Base-by-base conservation (phyloP, 2,888 invertebrate species). In the Cataglyphis cursor region DNA sequence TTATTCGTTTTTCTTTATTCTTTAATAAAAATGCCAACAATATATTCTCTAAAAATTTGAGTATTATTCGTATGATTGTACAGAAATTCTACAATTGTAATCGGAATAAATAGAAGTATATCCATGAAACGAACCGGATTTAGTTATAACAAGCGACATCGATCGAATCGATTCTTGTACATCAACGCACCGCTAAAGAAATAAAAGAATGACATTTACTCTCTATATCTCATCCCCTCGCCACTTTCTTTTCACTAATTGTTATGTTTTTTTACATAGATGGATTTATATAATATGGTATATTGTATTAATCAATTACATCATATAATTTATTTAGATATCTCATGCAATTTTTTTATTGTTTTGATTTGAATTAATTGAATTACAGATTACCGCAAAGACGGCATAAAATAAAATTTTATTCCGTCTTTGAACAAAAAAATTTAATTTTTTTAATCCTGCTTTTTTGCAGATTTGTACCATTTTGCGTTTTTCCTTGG, bases 301-400 rank as follows among this genome's bases (percentile, higher is more conserved):
- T 80, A 80, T 44, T 80, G 44, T 80, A 59, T 80, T 78, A 78
- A 72, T 73, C 73, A 80, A 72, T 59, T 72, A 59, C 73, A 80
- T 44, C 44, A 80, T 80, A 80, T 80, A 80, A 80, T 80, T 73
- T 12, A 80, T 78, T 59, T 44, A 35, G 78, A 73, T 78, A 73
- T 80, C 78, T 61, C 78, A 59, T 35, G 24, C 72, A 78, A 59
- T 44, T 59, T 48, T 81, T 64, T 78, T 76, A 81, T 76, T 81
- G 78, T 81, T 65, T 65, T 65, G 31, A 76, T 65, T 65, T 65
- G 31, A 76, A 78, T 81, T 81, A 81, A 81, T 81, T 64, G 75
- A 81, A 81, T 81, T 76, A 81, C 65, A 57, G 65, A 74, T 81
- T 81, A 81, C 57, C 65, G 65, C 75, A 75, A 64, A 65, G 70